Evolutionary conservation across 2,888 invertebrate genomes (phyloP).

Genomic region (Ligdia adustata): DNA sequence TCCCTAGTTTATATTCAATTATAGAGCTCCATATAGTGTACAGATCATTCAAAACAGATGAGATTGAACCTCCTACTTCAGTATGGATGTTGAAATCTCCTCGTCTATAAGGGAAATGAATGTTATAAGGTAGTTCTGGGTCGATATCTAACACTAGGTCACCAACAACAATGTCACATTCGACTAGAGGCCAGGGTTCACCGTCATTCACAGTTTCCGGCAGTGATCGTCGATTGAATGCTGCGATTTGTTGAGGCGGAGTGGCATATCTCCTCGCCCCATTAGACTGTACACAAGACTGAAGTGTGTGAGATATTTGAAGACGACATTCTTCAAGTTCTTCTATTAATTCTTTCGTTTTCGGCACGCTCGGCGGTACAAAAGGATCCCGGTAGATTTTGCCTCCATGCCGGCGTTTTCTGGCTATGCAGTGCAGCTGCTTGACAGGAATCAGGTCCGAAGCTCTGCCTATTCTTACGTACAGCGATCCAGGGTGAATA

Average conservation of each 20-base stretch:
- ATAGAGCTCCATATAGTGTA: conserved; percentile 95
- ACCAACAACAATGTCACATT: conserved; percentile 88
- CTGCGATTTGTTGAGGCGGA: conserved; percentile 94
- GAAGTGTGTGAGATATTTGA: conserved; percentile 93
- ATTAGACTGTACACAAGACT: conserved; percentile 92
- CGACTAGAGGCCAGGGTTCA: conserved; percentile 86
- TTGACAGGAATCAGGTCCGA: conserved; percentile 94
- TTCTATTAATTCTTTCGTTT: conserved; percentile 87
- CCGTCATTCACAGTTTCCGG: conserved; percentile 86
- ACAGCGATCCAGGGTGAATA: conserved; percentile 97
- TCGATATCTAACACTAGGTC: conserved; percentile 89
- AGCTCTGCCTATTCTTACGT: conserved; percentile 94
- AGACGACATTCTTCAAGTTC: conserved; percentile 93
- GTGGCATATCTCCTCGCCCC: conserved; percentile 92
- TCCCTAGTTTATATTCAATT: conserved; percentile 90
- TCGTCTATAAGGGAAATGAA: conserved; percentile 95
- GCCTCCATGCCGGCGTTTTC: conserved; percentile 84
- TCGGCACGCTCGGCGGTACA: conserved; percentile 86
- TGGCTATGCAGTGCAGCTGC: conserved; percentile 93
- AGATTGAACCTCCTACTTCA: conserved; percentile 93
- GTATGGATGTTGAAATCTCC: conserved; percentile 95
- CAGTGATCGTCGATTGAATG: conserved; percentile 91
- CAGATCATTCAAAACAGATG: conserved; percentile 92
- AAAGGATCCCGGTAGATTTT: conserved; percentile 85
- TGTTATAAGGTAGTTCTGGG: conserved; percentile 89